Evolutionary conservation across 1,140 invertebrate species (phyloP).

Genomic region (Anastatus disparis): DNA sequence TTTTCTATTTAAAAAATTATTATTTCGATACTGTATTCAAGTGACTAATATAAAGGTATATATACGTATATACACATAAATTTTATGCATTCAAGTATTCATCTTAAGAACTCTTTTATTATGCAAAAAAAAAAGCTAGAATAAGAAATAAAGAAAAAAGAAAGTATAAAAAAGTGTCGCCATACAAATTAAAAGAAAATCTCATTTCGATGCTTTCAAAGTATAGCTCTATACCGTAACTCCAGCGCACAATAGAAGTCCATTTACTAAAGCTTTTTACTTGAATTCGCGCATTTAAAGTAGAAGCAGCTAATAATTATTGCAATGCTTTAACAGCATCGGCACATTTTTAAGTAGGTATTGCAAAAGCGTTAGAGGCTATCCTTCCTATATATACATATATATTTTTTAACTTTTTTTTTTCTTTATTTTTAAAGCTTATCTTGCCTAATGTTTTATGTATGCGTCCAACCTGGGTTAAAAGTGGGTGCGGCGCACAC

Average conservation of each 20-base stretch:
- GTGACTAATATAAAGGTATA: too few species aligned
- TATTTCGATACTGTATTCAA: too few species aligned
- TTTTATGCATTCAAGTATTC: too few species aligned
- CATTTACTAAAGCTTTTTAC: neutral
- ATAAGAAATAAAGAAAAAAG: too few species aligned
- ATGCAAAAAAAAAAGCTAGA: too few species aligned
- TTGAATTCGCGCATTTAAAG: constrained; percentile 12
- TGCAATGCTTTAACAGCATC: neutral
- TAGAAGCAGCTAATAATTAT: neutral
- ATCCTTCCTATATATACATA: neutral
- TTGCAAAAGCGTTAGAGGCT: neutral
- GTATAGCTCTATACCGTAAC: neutral
- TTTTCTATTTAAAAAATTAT: too few species aligned
- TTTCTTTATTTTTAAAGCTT: neutral
- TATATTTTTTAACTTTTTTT: too few species aligned
- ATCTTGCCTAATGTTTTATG: constrained; percentile 33
- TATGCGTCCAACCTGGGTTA: neutral
- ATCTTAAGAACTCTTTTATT: too few species aligned
- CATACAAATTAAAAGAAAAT: constrained; percentile 1
- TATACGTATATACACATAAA: too few species aligned
- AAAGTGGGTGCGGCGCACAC: neutral
- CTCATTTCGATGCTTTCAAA: neutral
- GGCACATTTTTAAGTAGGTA: constrained; percentile 20
- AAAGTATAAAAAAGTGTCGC: neutral
- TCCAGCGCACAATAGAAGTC: constrained; percentile 1